phyloP scores from a whole-genome alignment of 2,888 invertebrate genomes.

The Criorhina ranunculi region DNA sequence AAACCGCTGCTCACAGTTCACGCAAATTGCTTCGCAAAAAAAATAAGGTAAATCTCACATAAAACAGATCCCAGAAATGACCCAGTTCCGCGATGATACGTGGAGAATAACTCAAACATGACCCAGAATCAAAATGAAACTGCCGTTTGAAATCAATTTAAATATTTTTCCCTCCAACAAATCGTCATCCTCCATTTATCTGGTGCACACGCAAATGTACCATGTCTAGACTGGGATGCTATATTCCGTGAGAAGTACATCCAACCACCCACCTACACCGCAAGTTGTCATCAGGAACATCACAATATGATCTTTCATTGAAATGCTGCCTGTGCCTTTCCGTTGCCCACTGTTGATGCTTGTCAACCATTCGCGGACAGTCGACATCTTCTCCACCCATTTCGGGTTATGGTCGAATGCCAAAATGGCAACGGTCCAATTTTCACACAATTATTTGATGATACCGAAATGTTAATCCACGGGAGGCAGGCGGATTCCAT shows the following conservation, averaged over 20 bases:
- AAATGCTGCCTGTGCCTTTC: conserved; percentile 45
- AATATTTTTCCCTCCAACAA: conserved; percentile 27
- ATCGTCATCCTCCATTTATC: conserved; percentile 12
- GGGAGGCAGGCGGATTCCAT: neutral
- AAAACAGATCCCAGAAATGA: conserved; percentile 44
- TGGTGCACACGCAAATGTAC: conserved; percentile 47
- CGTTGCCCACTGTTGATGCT: conserved; percentile 37
- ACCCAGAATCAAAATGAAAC: conserved; percentile 64
- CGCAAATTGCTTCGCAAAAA: conserved; percentile 13
- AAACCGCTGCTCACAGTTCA: conserved; percentile 28
- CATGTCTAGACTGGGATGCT: conserved; percentile 58
- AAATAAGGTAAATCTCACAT: neutral
- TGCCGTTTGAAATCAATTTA: conserved; percentile 58
- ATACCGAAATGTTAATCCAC: conserved; percentile 43
- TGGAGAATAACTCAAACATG: conserved; percentile 63
- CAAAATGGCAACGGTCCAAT: conserved; percentile 70
- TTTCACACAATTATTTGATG: conserved; percentile 65
- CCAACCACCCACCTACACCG: conserved; percentile 1
- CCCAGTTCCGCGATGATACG: conserved; percentile 54
- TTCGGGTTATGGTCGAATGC: conserved; percentile 62
- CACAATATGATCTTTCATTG: conserved; percentile 62
- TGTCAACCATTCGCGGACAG: conserved; percentile 17
- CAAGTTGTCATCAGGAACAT: conserved; percentile 61
- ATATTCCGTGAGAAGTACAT: neutral
- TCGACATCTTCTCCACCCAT: conserved; percentile 23